Percentiles rank a stretch among this genome's conserved stretches.
Conservation (phyloP, 2,888 invertebrate genomes). For the Neoscelio sp. region DNA sequence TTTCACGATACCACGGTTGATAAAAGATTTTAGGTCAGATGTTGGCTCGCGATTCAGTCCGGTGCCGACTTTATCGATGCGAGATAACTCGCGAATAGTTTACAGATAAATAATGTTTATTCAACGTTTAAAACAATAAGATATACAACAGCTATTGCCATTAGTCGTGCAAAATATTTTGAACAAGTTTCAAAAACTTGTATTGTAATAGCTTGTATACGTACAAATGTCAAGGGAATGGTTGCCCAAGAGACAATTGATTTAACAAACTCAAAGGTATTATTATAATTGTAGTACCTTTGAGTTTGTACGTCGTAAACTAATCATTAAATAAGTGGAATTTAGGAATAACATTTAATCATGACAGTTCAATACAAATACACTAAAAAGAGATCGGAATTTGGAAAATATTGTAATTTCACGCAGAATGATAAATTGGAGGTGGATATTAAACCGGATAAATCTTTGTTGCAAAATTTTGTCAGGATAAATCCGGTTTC, state of each 20-base stretch:
- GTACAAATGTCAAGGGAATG: too few relatives aligned
- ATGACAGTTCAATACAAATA: constrained; percentile 83
- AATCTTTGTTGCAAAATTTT: constrained; percentile 82
- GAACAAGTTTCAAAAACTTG: neutral
- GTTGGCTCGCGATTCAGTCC: too few relatives aligned
- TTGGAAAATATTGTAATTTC: constrained; percentile 84
- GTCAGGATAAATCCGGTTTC: constrained; percentile 84
- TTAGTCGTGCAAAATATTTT: neutral
- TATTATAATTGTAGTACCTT: too few relatives aligned
- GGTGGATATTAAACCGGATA: constrained; percentile 81
- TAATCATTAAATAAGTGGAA: neutral
- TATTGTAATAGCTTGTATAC: too few relatives aligned
- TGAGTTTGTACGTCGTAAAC: neutral
- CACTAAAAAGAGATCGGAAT: constrained; percentile 83
- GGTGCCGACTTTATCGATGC: too few relatives aligned
- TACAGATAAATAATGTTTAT: too few relatives aligned
- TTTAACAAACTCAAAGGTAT: too few relatives aligned
- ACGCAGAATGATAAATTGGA: constrained; percentile 82
- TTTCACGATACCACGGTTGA: too few relatives aligned
- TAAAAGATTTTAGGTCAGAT: too few relatives aligned
- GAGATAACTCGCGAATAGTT: too few relatives aligned
- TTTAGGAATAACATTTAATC: neutral
- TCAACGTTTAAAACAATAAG: too few relatives aligned
- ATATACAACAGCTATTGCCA: too few relatives aligned
- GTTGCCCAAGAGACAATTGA: constrained; percentile 37